phyloP scores from a whole-genome alignment of 2,888 invertebrate genomes.

The Phlogophora meticulosa region DNA sequence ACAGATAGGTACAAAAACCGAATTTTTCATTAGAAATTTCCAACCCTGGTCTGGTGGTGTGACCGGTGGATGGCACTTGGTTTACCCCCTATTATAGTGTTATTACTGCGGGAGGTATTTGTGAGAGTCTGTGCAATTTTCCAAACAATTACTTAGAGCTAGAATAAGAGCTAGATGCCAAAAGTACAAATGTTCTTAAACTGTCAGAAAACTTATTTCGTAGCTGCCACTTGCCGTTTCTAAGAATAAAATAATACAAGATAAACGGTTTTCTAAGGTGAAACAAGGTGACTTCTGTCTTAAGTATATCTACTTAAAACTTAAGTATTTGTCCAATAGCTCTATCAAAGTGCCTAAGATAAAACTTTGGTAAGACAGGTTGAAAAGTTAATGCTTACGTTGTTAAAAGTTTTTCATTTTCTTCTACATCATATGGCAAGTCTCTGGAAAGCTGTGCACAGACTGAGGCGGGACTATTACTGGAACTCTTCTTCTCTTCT shows the following conservation, averaged over 20 bases:
- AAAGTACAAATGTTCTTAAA: not conserved
- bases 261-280: not conserved
- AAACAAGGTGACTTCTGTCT: not conserved
- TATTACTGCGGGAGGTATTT: too few relatives aligned
- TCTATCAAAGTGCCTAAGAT: not conserved
- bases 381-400: not conserved
- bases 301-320: not conserved
- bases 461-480: too few relatives aligned
- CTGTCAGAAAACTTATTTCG: slow-evolving; percentile 3
- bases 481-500: too few relatives aligned
- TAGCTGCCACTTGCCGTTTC: not conserved
- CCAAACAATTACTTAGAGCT: too few relatives aligned
- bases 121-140: too few relatives aligned
- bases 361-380: not conserved
- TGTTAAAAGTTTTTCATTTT: slow-evolving; percentile 7
- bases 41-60: too few relatives aligned
- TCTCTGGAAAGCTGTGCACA: not conserved
- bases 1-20: too few relatives aligned
- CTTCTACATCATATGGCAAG: not conserved
- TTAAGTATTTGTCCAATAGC: not conserved
- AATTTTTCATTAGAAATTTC: too few relatives aligned
- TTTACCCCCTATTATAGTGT: too few relatives aligned
- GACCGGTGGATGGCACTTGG: too few relatives aligned
- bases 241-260: not conserved
- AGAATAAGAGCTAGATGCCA: too few relatives aligned